Evolutionary conservation across 2,888 invertebrate genomes (phyloP).

Genomic region (Crematogaster levior): DNA sequence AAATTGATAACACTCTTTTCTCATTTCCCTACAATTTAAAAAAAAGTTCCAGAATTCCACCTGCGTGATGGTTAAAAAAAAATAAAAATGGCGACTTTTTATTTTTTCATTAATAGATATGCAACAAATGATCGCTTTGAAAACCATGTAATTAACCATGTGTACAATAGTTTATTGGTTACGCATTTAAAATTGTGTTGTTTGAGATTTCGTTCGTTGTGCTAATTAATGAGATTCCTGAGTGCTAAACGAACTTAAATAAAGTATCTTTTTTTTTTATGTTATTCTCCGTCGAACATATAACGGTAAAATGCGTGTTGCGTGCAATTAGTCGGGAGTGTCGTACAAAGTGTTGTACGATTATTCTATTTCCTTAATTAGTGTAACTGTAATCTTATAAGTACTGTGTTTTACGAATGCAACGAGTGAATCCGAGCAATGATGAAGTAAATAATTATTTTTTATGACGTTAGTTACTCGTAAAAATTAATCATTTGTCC

Average conservation of each 20-base stretch:
- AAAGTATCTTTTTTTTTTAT: not conserved
- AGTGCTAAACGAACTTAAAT: too few relatives aligned
- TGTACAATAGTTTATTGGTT: not conserved
- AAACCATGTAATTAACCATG: not conserved
- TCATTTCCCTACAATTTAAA: too few relatives aligned
- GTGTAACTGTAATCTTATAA: not conserved
- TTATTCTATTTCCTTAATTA: conserved; percentile 6
- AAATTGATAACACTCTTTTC: too few relatives aligned
- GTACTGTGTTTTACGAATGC: not conserved
- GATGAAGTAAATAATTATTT: not conserved
- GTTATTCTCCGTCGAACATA: not conserved
- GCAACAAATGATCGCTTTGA: too few relatives aligned
- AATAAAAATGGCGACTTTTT: too few relatives aligned
- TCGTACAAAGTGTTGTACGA: not conserved
- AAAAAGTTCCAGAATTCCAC: too few relatives aligned
- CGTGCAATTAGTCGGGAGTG: not conserved
- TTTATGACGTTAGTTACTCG: not conserved
- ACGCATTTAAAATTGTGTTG: not conserved
- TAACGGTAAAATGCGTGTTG: not conserved
- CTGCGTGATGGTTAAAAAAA: too few relatives aligned
- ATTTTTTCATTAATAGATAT: too few relatives aligned
- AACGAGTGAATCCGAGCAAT: not conserved
- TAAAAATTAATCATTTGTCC: not conserved
- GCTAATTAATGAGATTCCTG: not conserved
- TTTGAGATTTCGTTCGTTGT: not conserved